Percentiles rank a stretch among this genome's conserved stretches.
Evolutionary conservation across 2,888 invertebrate genomes (phyloP).

Genomic region (Amphipoea lucens): DNA sequence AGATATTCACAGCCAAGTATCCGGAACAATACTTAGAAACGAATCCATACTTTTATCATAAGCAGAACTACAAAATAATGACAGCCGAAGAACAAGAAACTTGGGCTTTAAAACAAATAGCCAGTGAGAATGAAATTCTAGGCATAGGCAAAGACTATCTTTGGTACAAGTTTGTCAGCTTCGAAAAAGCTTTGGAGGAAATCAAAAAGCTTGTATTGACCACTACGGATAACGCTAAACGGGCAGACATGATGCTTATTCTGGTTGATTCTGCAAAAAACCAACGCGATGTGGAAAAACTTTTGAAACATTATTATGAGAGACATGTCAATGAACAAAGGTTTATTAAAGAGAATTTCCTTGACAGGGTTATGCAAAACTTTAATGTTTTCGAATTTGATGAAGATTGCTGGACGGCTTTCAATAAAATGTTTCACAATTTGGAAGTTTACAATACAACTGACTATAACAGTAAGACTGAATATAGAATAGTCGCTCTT

Average conservation of each 20-base stretch:
- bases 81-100: conserved; percentile 72
- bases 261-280: conserved; percentile 73
- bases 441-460: conserved; percentile 70
- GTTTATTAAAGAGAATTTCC: conserved; percentile 70
- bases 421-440: conserved; percentile 76
- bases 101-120: conserved; percentile 78
- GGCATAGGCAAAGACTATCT: conserved; percentile 71
- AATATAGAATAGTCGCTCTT: conserved; percentile 68
- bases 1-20: conserved; percentile 73
- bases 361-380: conserved; percentile 66
- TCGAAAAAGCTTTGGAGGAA: conserved; percentile 72
- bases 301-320: conserved; percentile 77
- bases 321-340: conserved; percentile 77
- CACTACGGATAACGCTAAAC: conserved; percentile 66
- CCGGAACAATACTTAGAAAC: conserved; percentile 74
- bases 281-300: conserved; percentile 69
- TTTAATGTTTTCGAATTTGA: conserved; percentile 75
- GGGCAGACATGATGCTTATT: conserved; percentile 70
- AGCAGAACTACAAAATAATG: conserved; percentile 71
- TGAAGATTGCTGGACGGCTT: conserved; percentile 75
- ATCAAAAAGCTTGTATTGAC: conserved; percentile 72
- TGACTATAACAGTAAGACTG: conserved; percentile 47
- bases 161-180: conserved; percentile 79
- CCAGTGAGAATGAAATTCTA: conserved; percentile 70
- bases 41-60: conserved; percentile 68